Conservation (phyloP, 2,113 vertebrate genomes). For the Anguilla japonica region DNA sequence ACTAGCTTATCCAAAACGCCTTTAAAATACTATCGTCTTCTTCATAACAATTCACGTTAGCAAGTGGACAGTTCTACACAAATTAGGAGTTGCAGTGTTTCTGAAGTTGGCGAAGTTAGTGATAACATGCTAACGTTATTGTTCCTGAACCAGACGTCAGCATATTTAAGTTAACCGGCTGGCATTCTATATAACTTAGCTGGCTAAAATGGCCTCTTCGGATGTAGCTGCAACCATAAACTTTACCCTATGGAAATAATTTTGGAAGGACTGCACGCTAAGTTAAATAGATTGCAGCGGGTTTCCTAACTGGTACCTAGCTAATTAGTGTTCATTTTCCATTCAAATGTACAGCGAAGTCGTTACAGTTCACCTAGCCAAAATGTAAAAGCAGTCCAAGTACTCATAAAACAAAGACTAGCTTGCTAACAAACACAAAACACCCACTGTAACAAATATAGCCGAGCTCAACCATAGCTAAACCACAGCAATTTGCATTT, state of each 20-base stretch:
- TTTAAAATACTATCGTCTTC: no score
- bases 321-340: not conserved
- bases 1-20: no score
- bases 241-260: not conserved
- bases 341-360: not conserved
- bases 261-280: not conserved
- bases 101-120: no score
- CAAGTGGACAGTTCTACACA: no score
- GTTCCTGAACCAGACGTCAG: not conserved
- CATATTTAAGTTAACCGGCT: not conserved
- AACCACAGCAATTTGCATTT: not conserved
- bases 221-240: not conserved
- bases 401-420: not conserved
- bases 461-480: not conserved
- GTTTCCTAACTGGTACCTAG: not conserved
- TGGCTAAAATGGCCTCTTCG: not conserved
- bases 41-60: no score
- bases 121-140: no score
- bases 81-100: no score
- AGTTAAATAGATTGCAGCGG: not conserved
- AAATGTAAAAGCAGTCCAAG: not conserved
- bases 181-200: not conserved
- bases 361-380: not conserved
- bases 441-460: not conserved
- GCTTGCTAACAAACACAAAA: not conserved